These are phyloP conservation scores for Avahi laniger DNA, from an alignment of 2,797 vertebrate species.

Conservation along the genomic window DNA sequence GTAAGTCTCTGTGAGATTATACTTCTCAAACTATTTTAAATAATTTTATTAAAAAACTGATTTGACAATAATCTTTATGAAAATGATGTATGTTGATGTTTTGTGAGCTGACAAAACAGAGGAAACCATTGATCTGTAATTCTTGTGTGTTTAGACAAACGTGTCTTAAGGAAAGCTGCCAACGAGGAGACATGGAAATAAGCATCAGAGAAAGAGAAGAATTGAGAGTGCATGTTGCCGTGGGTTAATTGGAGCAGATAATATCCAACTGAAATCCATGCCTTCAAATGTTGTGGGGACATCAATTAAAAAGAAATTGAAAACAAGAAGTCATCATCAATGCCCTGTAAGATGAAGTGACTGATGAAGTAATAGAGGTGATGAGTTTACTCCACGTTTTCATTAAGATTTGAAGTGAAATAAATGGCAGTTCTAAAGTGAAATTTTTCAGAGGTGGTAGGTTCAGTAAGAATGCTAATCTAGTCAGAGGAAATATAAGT, in stretches of 20 bases:
- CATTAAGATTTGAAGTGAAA: background rate
- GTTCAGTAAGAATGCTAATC: background rate
- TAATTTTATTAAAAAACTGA: background rate
- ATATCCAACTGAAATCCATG: background rate
- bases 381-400: background rate
- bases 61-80: background rate
- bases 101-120: background rate
- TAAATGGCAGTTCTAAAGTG: background rate
- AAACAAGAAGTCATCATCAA: background rate
- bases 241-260: background rate
- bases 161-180: background rate
- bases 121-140: background rate
- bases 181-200: background rate
- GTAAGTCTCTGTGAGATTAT: background rate
- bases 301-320: background rate
- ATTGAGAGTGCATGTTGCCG: background rate
- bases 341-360: background rate
- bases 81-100: background rate
- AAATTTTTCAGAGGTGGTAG: background rate
- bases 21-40: background rate
- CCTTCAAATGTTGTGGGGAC: background rate
- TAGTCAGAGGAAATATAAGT: background rate
- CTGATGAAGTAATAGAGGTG: background rate
- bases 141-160: background rate
- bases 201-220: background rate